phyloP scores from a whole-genome alignment of 2,113 vertebrate species.

The Alexandromys fortis region DNA sequence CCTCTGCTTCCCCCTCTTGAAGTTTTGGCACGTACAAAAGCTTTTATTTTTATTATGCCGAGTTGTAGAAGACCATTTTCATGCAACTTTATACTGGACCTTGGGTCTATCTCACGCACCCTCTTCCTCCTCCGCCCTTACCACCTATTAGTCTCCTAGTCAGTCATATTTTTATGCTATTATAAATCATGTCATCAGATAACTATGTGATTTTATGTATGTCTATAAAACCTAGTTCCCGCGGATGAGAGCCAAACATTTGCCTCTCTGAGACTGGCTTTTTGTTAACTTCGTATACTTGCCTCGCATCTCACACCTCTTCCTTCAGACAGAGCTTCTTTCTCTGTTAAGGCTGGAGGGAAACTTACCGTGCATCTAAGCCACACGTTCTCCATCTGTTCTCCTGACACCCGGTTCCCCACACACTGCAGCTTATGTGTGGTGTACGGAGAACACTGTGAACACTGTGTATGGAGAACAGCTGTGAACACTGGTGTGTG shows the following conservation, averaged over 20 bases:
- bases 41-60: neutral
- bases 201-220: neutral
- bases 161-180: neutral
- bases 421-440: neutral
- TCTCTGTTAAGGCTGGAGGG: neutral
- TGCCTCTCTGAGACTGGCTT: neutral
- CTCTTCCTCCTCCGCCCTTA: too few species aligned
- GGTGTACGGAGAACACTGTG: too few species aligned
- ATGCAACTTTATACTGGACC: neutral
- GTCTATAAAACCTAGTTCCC: neutral
- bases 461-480: too few species aligned
- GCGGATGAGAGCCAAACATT: neutral
- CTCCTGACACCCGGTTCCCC: neutral
- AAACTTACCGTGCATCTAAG: neutral
- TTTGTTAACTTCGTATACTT: neutral
- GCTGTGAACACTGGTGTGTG: neutral
- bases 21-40: neutral
- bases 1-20: neutral
- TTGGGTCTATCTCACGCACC: too few species aligned
- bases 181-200: neutral
- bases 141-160: neutral
- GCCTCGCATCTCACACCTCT: neutral
- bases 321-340: neutral
- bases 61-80: neutral
- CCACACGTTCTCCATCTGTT: neutral